Base-by-base conservation (phyloP, 2,113 vertebrate genomes). In the Electrona antarctica region DNA sequence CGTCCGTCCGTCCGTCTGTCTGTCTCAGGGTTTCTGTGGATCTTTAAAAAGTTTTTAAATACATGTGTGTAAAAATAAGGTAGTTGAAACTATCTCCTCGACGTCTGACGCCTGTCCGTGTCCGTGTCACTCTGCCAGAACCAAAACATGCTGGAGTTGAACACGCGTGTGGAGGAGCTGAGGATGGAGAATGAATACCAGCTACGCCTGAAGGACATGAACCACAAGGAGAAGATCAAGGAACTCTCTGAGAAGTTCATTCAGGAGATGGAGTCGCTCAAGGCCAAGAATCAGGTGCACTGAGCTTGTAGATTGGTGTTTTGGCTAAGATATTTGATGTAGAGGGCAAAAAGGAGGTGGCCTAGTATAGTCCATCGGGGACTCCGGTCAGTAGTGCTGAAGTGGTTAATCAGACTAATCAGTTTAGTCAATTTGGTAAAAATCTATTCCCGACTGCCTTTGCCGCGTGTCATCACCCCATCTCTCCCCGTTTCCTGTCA, bases 101-200 rank as follows among this genome's bases (percentile, higher is more conserved):
- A 21, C 33, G 5, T 41, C 45, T 71, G 14, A 21, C 21, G 21
- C 7, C 47, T 51, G 48, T 64, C 12, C 21, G 21, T 68, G 59
- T 73, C 12, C n/a, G n/a, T 64, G 10, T 9, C 3, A 13, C 5
- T 75, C 21, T 57, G 79, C 81, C 85, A 99, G 97, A 93, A 83
- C 67, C 95, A 95, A 83, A 64, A 93, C 66, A 93, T 95, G 90
- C 15, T 94, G 87, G 96, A 98, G 69, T 93, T 99, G 68, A 95
- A 93, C 89, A 93, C 92, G 10, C 93, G 79, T 14, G 93, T 98
- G 71, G 93, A 94, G 67, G 96, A 97, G 76, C 85, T 98, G 74
- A 94, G 96, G 82, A 96, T 93, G 92, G 95, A 98, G 89, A 97
- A 94, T 7, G 93, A 97, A 69, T 97, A 96, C 6, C 94, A 97